phyloP scores from a whole-genome alignment of 2,888 invertebrate genomes.

The Atethmia centrago region DNA sequence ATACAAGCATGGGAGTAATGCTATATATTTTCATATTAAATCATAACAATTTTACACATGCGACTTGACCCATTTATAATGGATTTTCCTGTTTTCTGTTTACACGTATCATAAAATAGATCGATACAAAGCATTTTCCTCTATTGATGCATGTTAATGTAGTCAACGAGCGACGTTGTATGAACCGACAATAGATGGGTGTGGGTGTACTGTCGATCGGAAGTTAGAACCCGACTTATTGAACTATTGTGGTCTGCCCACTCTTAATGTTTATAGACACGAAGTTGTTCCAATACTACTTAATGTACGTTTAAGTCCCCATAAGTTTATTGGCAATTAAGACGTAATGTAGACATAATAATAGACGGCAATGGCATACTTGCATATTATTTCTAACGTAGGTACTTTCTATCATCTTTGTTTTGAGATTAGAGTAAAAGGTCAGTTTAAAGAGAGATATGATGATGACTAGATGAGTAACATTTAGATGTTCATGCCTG shows the following conservation, averaged over 20 bases:
- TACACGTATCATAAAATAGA: slow-evolving; percentile 24
- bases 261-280: slow-evolving; percentile 15
- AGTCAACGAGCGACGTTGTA: slow-evolving; percentile 43
- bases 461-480: slow-evolving; percentile 3
- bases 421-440: slow-evolving; percentile 34
- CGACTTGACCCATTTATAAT: slow-evolving; percentile 21
- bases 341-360: slow-evolving; percentile 24
- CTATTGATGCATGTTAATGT: slow-evolving; percentile 32
- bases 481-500: neutral
- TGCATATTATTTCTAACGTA: slow-evolving; percentile 40
- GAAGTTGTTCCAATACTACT: slow-evolving; percentile 25
- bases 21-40: slow-evolving; percentile 35
- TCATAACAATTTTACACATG: slow-evolving; percentile 25
- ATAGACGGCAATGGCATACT: slow-evolving; percentile 57
- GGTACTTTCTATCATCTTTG: slow-evolving; percentile 27
- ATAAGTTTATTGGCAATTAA: slow-evolving; percentile 44
- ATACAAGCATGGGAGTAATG: neutral
- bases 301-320: slow-evolving; percentile 21
- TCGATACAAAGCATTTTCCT: slow-evolving; percentile 53
- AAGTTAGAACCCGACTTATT: slow-evolving; percentile 57
- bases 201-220: slow-evolving; percentile 58
- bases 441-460: slow-evolving; percentile 7
- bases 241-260: slow-evolving; percentile 52
- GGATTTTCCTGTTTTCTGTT: slow-evolving; percentile 45
- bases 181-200: slow-evolving; percentile 51